Evolutionary conservation across 2,888 invertebrate genomes (phyloP).

Genomic region (Orgyia antiqua): DNA sequence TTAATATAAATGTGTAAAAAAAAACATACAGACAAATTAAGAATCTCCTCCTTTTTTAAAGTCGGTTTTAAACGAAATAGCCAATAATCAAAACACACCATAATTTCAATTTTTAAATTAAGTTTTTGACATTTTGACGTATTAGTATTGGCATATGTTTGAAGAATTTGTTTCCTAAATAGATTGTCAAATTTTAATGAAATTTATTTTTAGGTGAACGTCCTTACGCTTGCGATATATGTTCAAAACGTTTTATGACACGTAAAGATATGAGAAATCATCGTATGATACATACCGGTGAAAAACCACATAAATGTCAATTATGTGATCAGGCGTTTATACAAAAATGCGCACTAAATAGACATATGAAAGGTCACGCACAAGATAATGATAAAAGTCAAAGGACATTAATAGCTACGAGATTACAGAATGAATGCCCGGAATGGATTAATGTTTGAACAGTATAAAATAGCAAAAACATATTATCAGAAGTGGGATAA

Average conservation of each 20-base stretch:
- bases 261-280: constrained; percentile 95
- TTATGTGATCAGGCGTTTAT: constrained; percentile 95
- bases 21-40: no score
- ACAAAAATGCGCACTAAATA: constrained; percentile 93
- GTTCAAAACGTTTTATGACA: constrained; percentile 94
- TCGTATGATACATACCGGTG: constrained; percentile 92
- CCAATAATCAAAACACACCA: no score
- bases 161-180: no score
- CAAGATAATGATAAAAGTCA: constrained; percentile 22
- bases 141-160: no score
- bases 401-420: constrained; percentile 14
- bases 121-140: no score
- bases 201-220: constrained; percentile 81
- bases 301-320: constrained; percentile 93
- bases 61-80: no score
- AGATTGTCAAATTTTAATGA: no score
- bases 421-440: constrained; percentile 16
- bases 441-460: constrained; percentile 9
- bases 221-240: constrained; percentile 90
- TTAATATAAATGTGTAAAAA: no score
- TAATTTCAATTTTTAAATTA: no score
- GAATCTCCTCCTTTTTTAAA: no score
- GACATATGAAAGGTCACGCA: constrained; percentile 87
- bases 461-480: background rate
- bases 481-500: no score